Conservation (phyloP, 1,140 invertebrate genomes). For the Saxidomus purpurata region DNA sequence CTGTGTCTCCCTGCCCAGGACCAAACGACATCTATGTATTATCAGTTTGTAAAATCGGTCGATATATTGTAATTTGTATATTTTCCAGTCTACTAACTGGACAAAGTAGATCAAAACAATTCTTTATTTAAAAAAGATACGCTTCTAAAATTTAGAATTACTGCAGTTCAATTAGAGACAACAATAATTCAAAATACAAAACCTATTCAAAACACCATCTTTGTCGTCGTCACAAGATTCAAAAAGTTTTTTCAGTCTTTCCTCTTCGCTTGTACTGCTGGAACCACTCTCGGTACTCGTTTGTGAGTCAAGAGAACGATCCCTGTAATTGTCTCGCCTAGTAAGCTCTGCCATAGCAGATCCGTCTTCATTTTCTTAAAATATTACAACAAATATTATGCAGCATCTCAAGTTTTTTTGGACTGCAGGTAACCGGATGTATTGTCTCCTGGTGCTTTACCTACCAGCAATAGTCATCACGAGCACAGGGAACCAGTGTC, state of each 20-base stretch:
- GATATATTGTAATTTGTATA: too few species aligned
- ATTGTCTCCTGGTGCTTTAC: background rate
- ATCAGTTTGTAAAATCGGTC: too few species aligned
- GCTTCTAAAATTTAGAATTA: too few species aligned
- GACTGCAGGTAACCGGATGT: conserved; percentile 44
- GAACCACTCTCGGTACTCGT: conserved; percentile 81
- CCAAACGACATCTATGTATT: too few species aligned
- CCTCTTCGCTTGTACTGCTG: conserved; percentile 89
- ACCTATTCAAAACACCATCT: conserved; percentile 87
- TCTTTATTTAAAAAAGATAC: too few species aligned
- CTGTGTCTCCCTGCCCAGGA: too few species aligned
- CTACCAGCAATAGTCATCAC: too few species aligned
- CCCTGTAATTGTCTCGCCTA: background rate
- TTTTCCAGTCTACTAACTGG: too few species aligned
- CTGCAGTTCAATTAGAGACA: too few species aligned
- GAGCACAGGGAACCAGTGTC: background rate
- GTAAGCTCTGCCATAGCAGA: conserved; percentile 32
- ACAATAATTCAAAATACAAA: background rate
- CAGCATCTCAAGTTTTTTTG: conserved; percentile 23
- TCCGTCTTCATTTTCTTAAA: conserved; percentile 30
- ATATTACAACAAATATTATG: background rate
- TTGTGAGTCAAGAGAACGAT: conserved; percentile 46
- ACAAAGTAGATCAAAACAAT: too few species aligned
- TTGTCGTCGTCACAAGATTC: conserved; percentile 91
- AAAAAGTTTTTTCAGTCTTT: conserved; percentile 90